A percentile compares a stretch with the other conserved stretches of the same genome.
These are phyloP conservation scores for Rhea americana DNA, from an alignment of 2,113 vertebrate genomes.

Conservation along the genomic window DNA sequence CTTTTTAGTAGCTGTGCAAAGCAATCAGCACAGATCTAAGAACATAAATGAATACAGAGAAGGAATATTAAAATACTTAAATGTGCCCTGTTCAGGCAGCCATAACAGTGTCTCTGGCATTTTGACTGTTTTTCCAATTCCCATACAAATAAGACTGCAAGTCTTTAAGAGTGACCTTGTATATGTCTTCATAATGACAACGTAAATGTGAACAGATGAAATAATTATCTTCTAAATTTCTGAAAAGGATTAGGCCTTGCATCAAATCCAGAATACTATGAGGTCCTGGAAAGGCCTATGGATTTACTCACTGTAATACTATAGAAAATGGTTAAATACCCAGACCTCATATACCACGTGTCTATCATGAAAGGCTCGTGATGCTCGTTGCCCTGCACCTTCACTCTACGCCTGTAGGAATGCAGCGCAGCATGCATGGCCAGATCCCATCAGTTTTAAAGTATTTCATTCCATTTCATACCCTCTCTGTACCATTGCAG, in stretches of 20 bases:
- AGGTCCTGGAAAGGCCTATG: not conserved
- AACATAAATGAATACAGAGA: not conserved
- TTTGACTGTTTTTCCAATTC: not conserved
- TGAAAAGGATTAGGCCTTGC: not conserved
- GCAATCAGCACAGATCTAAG: not conserved
- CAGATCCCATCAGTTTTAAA: not conserved
- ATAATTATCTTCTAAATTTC: not conserved
- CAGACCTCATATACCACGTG: not conserved
- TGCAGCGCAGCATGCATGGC: not conserved
- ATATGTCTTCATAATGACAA: not conserved
- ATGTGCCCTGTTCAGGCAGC: not conserved
- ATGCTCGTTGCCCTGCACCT: not conserved
- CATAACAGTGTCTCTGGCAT: not conserved
- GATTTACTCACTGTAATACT: not conserved
- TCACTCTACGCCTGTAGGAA: not conserved
- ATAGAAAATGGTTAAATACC: not conserved
- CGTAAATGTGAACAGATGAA: not conserved
- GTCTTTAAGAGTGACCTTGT: not conserved
- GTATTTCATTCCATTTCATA: not conserved
- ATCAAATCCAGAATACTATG: not conserved
- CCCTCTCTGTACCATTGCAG: not conserved
- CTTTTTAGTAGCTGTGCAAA: not conserved
- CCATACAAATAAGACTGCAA: not conserved
- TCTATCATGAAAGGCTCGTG: not conserved
- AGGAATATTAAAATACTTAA: not conserved